These are phyloP conservation scores for Eupeodes luniger DNA, from an alignment of 2,888 invertebrate genomes.

Conservation along the genomic window DNA sequence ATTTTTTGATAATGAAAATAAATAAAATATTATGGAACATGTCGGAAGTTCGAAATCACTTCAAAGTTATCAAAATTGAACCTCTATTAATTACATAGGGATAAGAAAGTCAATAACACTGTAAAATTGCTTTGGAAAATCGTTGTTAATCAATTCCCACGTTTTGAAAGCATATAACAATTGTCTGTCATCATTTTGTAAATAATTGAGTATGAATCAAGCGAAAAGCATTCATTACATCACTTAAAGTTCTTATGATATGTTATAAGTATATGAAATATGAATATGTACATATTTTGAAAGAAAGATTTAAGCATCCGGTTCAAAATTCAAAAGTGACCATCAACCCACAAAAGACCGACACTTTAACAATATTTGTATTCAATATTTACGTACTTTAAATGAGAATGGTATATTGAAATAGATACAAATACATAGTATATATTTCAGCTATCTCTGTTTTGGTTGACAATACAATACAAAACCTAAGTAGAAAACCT, in stretches of 20 bases:
- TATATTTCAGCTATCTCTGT: background rate
- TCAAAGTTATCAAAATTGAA: slow-evolving; percentile 37
- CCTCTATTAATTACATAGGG: slow-evolving; percentile 11
- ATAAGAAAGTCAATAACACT: slow-evolving; percentile 34
- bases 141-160: slow-evolving; percentile 39
- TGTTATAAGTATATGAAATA: too few relatives aligned
- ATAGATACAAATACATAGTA: background rate
- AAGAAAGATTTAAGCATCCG: slow-evolving; percentile 3
- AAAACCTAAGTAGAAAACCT: slow-evolving; percentile 40
- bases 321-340: background rate
- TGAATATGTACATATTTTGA: background rate
- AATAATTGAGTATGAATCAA: background rate
- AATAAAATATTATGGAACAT: background rate
- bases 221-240: slow-evolving; percentile 27
- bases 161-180: background rate
- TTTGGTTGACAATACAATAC: slow-evolving; percentile 27
- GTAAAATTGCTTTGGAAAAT: slow-evolving; percentile 14
- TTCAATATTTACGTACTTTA: slow-evolving; percentile 45
- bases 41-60: background rate
- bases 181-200: background rate
- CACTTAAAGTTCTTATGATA: background rate
- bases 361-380: slow-evolving; percentile 21
- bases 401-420: background rate
- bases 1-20: slow-evolving; percentile 19
- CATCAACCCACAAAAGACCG: slow-evolving; percentile 13